These are phyloP conservation scores for Actenoides hombroni DNA, from an alignment of 2,113 vertebrate species.

Conservation along the genomic window DNA sequence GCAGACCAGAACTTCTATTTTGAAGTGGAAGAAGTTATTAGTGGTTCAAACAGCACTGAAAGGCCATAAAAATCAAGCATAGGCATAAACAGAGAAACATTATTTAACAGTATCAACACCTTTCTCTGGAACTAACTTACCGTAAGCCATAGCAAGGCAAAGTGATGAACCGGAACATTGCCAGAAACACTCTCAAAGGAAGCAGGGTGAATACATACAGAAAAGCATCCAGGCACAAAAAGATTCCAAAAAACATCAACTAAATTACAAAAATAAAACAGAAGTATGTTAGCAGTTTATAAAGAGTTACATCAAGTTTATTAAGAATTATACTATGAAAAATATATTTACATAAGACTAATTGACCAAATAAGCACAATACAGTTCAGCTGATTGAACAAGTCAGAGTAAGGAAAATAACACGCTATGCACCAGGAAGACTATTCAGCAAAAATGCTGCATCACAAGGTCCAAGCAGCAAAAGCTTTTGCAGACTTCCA, in stretches of 20 bases:
- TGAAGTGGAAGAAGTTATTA: background rate
- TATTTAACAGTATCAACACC: background rate
- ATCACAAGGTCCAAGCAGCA: background rate
- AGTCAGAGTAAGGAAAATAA: background rate
- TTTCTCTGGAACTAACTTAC: constrained; percentile 73
- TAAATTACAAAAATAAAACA: constrained; percentile 70
- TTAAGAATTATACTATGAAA: background rate
- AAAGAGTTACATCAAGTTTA: background rate
- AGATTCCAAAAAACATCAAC: constrained; percentile 97
- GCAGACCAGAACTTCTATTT: background rate
- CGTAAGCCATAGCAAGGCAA: constrained; percentile 92
- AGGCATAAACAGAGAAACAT: background rate
- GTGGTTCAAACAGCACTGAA: background rate
- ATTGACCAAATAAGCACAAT: background rate
- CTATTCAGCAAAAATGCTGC: constrained; percentile 20
- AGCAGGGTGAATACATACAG: constrained; percentile 96
- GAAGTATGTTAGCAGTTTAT: constrained; percentile 8
- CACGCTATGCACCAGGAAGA: background rate
- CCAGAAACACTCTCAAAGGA: constrained; percentile 90
- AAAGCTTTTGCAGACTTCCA: background rate
- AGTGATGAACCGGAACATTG: constrained; percentile 87
- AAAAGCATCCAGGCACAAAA: constrained; percentile 96
- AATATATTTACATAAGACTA: background rate
- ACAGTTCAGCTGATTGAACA: background rate
- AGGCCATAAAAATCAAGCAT: background rate